A percentile compares a stretch with the other conserved stretches of the same genome.
Evolutionary conservation across 2,888 invertebrate species (phyloP).

Genomic region (Machimus atricapillus): DNA sequence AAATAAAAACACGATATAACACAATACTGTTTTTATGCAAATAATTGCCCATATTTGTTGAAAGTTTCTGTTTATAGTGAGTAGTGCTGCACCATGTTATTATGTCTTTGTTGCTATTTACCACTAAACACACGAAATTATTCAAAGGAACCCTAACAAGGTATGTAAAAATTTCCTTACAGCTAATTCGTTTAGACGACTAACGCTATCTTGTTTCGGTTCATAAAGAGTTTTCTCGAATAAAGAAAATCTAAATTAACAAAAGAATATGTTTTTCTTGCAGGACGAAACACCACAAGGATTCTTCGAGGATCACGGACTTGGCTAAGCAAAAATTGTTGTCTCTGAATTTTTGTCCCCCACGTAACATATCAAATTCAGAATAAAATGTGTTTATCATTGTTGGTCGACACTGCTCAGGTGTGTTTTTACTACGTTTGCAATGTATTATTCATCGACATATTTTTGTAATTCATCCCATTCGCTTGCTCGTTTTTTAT

Average conservation of each 20-base stretch:
- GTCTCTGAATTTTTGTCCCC: neutral
- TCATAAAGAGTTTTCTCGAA: constrained; percentile 16
- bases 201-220: constrained; percentile 44
- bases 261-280: constrained; percentile 63
- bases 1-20: neutral
- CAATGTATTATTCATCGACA: constrained; percentile 1
- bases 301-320: constrained; percentile 98
- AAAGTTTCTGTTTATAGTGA: constrained; percentile 35
- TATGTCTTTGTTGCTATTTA: constrained; percentile 42
- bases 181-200: neutral
- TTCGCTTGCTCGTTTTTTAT: constrained; percentile 4
- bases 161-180: constrained; percentile 46
- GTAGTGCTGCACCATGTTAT: constrained; percentile 39
- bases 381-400: constrained; percentile 3
- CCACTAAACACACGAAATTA: constrained; percentile 37
- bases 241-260: constrained; percentile 24
- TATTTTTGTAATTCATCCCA: neutral
- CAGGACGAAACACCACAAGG: constrained; percentile 99
- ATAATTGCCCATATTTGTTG: constrained; percentile 10
- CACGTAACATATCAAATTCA: constrained; percentile 6
- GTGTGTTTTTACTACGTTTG: neutral
- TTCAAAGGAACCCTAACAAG: constrained; percentile 47
- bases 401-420: neutral
- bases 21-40: neutral
- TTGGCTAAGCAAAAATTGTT: constrained; percentile 72